Percentiles rank a stretch among this genome's conserved stretches.
phyloP scores from a whole-genome alignment of 2,797 vertebrate species.

The Hoplostethus atlanticus region DNA sequence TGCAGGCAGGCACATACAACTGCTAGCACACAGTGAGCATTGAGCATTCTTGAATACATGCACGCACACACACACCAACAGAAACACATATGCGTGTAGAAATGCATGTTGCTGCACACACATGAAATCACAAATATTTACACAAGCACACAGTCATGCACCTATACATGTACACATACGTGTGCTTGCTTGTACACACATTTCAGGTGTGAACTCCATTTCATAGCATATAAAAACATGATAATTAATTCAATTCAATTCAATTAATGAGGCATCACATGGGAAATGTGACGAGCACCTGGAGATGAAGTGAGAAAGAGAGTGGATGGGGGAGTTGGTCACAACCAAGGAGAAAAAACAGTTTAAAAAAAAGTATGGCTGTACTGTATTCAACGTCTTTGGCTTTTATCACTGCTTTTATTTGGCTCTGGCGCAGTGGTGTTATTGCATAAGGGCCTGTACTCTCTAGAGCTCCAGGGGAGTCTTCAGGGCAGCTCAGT shows the following conservation, averaged over 20 bases:
- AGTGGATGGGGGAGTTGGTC: neutral
- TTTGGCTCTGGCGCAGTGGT: constrained; percentile 25
- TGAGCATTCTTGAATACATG: neutral
- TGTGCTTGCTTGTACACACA: too few species aligned
- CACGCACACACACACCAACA: neutral
- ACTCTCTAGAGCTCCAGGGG: constrained; percentile 46
- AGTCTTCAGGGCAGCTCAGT: constrained; percentile 60
- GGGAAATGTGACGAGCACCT: neutral
- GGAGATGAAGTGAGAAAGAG: constrained; percentile 18
- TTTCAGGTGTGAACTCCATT: constrained; percentile 1
- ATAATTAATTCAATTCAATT: neutral
- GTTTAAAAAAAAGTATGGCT: constrained; percentile 12
- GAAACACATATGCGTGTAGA: neutral
- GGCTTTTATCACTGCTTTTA: constrained; percentile 39
- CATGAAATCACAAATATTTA: neutral
- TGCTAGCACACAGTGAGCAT: too few species aligned
- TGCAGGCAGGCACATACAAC: neutral
- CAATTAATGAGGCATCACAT: constrained; percentile 23
- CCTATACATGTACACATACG: neutral
- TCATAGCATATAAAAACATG: constrained; percentile 18
- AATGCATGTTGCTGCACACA: neutral
- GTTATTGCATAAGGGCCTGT: constrained; percentile 65
- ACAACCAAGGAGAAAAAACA: constrained; percentile 10
- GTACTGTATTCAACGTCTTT: constrained; percentile 16
- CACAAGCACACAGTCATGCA: neutral